Percentiles rank a stretch among this genome's conserved stretches.
These are phyloP conservation scores for Rhinogobius similis DNA, from an alignment of 2,113 vertebrate genomes.

Conservation along the genomic window DNA sequence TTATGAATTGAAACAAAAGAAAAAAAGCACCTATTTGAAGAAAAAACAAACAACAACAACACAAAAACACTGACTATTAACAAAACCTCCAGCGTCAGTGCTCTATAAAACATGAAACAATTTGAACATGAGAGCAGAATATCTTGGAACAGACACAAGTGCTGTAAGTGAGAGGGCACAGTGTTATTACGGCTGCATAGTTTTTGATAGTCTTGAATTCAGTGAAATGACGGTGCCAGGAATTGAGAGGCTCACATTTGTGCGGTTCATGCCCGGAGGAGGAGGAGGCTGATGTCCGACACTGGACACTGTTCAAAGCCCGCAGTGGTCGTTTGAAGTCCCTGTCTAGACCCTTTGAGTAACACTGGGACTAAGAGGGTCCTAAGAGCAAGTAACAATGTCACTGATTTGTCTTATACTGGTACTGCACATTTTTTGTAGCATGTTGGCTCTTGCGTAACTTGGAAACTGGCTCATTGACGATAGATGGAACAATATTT, in stretches of 20 bases:
- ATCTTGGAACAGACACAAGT: constrained; percentile 15
- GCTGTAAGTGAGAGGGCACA: constrained; percentile 17
- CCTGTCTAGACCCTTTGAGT: constrained; percentile 52
- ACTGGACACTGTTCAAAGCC: constrained; percentile 67
- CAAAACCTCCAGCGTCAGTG: not conserved
- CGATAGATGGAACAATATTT: no score
- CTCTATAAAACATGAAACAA: constrained; percentile 11
- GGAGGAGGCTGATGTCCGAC: constrained; percentile 54
- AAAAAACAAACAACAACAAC: no score
- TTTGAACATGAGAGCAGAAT: constrained; percentile 4
- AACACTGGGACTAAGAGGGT: constrained; percentile 42
- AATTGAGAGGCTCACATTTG: constrained; percentile 42
- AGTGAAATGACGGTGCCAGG: constrained; percentile 41
- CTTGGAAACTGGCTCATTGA: no score
- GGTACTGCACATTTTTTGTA: not conserved
- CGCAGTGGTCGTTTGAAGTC: constrained; percentile 61
- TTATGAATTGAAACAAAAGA: no score
- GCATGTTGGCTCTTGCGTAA: no score
- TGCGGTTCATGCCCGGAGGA: constrained; percentile 44
- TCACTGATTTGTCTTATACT: constrained; percentile 12
- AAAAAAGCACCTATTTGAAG: no score
- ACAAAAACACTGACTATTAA: no score
- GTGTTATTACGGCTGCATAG: constrained; percentile 16
- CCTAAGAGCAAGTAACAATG: constrained; percentile 43
- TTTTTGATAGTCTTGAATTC: constrained; percentile 44